Conservation (phyloP, 92 coral and sea anemone species). For the Pocillopora grandis region DNA sequence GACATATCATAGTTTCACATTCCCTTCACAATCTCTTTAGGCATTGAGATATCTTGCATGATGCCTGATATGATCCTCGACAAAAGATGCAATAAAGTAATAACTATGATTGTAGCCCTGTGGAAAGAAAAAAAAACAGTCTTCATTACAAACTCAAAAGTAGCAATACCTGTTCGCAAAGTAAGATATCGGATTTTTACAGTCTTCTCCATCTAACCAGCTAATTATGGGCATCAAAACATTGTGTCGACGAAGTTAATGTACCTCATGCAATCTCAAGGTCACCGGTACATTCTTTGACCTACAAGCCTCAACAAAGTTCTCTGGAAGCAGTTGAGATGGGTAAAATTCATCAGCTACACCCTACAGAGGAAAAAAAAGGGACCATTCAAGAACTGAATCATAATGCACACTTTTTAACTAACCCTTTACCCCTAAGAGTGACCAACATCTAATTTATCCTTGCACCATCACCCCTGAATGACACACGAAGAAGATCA, state of each 20-base stretch:
- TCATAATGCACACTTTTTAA: background rate
- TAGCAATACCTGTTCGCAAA: background rate
- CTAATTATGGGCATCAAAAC: background rate
- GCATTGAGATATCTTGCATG: constrained; percentile 83
- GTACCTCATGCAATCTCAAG: constrained; percentile 84
- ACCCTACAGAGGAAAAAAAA: constrained; percentile 56
- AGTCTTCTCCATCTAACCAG: too few species aligned
- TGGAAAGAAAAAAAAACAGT: constrained; percentile 6
- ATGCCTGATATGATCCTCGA: constrained; percentile 90
- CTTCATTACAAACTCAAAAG: background rate
- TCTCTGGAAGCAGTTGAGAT: constrained; percentile 93
- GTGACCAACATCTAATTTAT: too few species aligned
- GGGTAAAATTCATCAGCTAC: constrained; percentile 84
- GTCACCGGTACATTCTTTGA: constrained; percentile 66
- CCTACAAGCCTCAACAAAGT: constrained; percentile 84
- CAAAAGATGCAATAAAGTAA: constrained; percentile 83
- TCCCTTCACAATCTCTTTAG: constrained; percentile 23
- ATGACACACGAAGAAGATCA: too few species aligned
- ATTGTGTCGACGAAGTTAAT: background rate
- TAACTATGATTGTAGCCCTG: constrained; percentile 94
- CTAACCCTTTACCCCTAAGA: background rate
- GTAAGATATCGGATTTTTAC: too few species aligned
- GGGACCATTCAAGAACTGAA: background rate
- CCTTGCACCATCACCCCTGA: too few species aligned
- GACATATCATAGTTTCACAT: too few species aligned